phyloP scores from a whole-genome alignment of 2,113 vertebrate species.

The Chloropsis cyanopogon region DNA sequence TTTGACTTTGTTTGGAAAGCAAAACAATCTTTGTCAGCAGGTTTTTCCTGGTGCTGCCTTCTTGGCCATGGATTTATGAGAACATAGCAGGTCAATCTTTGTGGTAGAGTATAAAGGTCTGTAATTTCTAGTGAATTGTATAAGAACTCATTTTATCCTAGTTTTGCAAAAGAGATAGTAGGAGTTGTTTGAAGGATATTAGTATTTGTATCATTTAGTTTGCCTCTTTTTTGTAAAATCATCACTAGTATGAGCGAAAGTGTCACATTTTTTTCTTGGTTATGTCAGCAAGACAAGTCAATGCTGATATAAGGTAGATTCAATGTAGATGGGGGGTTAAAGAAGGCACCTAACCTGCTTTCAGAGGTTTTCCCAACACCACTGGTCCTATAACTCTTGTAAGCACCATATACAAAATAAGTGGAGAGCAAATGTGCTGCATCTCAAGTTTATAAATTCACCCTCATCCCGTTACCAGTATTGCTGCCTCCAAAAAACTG shows the following conservation, averaged over 20 bases:
- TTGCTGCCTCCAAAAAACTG: neutral
- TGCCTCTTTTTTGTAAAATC: neutral
- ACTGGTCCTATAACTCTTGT: neutral
- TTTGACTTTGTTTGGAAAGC: neutral
- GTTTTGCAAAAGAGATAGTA: neutral
- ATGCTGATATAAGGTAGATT: neutral
- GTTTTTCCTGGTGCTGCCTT: neutral
- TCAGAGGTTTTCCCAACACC: neutral
- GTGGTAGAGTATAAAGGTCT: neutral
- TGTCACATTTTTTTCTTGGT: neutral
- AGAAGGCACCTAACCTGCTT: neutral
- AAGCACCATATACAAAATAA: neutral
- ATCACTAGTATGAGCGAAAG: neutral
- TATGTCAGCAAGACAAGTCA: neutral
- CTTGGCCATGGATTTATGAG: neutral
- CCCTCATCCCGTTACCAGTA: neutral
- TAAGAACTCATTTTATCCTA: neutral
- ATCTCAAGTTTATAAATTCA: neutral
- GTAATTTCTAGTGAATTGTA: neutral
- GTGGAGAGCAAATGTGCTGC: neutral
- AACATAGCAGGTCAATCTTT: neutral
- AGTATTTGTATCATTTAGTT: neutral
- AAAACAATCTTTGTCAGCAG: neutral
- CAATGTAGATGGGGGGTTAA: neutral
- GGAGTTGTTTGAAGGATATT: neutral